Conservation (phyloP, 2,888 invertebrate species). For the Empis stercorea region DNA sequence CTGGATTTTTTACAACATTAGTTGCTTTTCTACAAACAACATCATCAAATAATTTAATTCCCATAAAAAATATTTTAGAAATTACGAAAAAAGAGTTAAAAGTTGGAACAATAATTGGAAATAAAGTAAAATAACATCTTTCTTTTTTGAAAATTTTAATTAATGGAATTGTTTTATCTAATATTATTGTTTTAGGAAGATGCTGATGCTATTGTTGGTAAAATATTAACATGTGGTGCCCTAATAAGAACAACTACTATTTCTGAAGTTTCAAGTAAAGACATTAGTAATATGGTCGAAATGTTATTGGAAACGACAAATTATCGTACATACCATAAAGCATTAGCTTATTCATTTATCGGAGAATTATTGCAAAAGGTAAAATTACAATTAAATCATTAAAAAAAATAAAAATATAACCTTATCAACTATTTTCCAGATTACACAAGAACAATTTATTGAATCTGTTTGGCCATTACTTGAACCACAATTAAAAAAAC, state of each 20-base stretch:
- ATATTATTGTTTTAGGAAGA: conserved; percentile 45
- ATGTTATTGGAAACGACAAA: conserved; percentile 24
- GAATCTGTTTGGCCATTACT: conserved; percentile 46
- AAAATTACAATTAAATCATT: conserved; percentile 15
- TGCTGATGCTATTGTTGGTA: conserved; percentile 57
- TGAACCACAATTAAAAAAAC: conserved; percentile 45
- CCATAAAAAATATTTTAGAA: conserved; percentile 38
- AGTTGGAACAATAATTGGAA: conserved; percentile 31
- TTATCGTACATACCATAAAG: conserved; percentile 22
- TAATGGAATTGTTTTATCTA: no score
- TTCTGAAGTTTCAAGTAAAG: conserved; percentile 37
- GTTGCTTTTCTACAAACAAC: conserved; percentile 41
- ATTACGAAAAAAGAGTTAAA: conserved; percentile 53
- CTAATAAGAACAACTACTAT: conserved; percentile 52
- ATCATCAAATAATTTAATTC: neutral
- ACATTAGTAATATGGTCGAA: conserved; percentile 38
- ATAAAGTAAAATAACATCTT: conserved; percentile 16
- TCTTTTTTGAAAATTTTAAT: neutral
- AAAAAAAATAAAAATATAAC: neutral
- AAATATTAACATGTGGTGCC: conserved; percentile 57
- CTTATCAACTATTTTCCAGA: conserved; percentile 31
- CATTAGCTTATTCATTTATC: conserved; percentile 45
- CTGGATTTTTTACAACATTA: conserved; percentile 56
- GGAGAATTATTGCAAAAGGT: conserved; percentile 46
- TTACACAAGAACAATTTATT: conserved; percentile 42